Evolutionary conservation across 23 tunicate species (phyloP).

Genomic region (Botrylloides violaceus): DNA sequence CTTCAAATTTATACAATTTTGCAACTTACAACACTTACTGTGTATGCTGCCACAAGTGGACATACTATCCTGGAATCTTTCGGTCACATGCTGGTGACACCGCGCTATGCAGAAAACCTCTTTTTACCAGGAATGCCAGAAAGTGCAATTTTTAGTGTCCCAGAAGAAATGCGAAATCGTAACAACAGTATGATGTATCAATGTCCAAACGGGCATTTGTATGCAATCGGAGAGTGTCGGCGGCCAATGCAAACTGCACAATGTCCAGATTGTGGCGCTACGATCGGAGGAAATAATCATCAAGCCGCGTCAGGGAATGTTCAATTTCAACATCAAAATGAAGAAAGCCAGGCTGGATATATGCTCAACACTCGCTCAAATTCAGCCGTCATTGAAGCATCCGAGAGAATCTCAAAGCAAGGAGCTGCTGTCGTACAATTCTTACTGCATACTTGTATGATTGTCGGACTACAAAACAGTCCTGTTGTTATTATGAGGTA

Average conservation of each 20-base stretch:
- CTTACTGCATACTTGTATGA: slow-evolving; percentile 42
- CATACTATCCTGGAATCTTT: slow-evolving; percentile 23
- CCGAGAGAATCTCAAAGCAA: slow-evolving; percentile 35
- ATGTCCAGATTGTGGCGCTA: slow-evolving; percentile 43
- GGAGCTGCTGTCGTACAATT: slow-evolving; percentile 45
- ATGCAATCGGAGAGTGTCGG: slow-evolving; percentile 62
- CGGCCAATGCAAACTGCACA: slow-evolving; percentile 30
- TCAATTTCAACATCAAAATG: slow-evolving; percentile 28
- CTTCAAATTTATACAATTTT: slow-evolving; percentile 7
- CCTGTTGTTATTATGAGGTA: not conserved
- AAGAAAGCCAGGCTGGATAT: slow-evolving; percentile 66
- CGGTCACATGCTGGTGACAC: slow-evolving; percentile 13
- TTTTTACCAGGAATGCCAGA: slow-evolving; percentile 78
- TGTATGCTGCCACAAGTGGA: not conserved
- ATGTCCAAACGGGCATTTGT: slow-evolving; percentile 67
- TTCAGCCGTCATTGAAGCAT: slow-evolving; percentile 23
- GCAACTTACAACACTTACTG: slow-evolving; percentile 5
- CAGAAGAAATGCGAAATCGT: slow-evolving; percentile 14
- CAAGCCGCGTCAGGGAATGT: slow-evolving; percentile 40
- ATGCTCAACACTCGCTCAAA: slow-evolving; percentile 13
- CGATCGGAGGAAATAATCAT: slow-evolving; percentile 37
- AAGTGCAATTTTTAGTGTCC: slow-evolving; percentile 23
- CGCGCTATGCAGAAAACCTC: not conserved
- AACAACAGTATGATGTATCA: slow-evolving; percentile 20
- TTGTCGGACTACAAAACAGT: slow-evolving; percentile 17